phyloP scores from a whole-genome alignment of 2,888 invertebrate genomes.

The Epirrhoe alternata region DNA sequence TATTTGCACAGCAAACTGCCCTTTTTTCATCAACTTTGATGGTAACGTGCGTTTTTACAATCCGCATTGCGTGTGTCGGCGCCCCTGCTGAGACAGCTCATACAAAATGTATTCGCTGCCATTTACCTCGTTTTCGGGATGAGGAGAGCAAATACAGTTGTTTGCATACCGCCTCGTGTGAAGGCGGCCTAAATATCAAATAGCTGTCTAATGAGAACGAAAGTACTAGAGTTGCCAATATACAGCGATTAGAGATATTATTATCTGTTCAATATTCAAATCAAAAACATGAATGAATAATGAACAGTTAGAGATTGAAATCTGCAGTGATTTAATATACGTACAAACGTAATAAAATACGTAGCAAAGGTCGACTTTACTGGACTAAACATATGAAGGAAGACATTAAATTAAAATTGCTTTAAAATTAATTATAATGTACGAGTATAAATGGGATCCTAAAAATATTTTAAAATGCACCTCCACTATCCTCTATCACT shows the following conservation, averaged over 20 bases:
- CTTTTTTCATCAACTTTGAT: conserved; percentile 58
- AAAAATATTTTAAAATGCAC: too few relatives aligned
- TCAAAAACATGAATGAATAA: neutral
- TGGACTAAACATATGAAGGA: too few relatives aligned
- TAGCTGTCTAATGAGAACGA: conserved; percentile 29
- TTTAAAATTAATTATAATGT: too few relatives aligned
- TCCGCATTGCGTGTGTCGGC: conserved; percentile 47
- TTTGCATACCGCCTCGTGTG: conserved; percentile 44
- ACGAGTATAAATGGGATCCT: too few relatives aligned
- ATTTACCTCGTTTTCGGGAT: conserved; percentile 59
- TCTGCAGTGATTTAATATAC: too few relatives aligned
- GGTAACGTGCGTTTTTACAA: conserved; percentile 56
- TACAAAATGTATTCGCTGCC: conserved; percentile 62
- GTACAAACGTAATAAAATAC: too few relatives aligned
- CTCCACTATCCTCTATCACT: too few relatives aligned
- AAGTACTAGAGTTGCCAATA: conserved; percentile 17
- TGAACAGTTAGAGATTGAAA: too few relatives aligned
- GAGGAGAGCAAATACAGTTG: conserved; percentile 50
- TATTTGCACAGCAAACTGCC: conserved; percentile 41
- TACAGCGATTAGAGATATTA: conserved; percentile 5
- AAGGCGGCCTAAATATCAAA: conserved; percentile 32
- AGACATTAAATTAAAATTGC: too few relatives aligned
- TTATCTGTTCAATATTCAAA: neutral
- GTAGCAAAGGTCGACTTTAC: too few relatives aligned
- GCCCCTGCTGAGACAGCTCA: conserved; percentile 65